Evolutionary conservation across 2,113 vertebrate genomes (phyloP).

Genomic region (Tringa solitaria): DNA sequence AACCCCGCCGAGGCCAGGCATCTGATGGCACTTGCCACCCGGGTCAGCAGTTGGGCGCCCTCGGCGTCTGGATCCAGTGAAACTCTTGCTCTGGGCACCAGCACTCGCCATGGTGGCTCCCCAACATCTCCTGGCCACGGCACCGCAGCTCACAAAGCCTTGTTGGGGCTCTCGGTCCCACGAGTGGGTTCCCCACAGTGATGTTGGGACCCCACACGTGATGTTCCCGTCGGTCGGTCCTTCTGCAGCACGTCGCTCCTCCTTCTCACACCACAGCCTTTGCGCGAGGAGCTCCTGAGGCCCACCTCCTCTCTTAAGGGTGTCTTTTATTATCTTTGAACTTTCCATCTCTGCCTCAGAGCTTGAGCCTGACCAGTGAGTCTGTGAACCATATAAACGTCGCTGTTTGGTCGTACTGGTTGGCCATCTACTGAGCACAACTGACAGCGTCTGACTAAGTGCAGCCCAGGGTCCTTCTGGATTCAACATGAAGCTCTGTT

Average conservation of each 20-base stretch:
- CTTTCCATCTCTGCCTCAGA: neutral
- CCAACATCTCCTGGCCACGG: neutral
- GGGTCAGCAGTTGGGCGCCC: neutral
- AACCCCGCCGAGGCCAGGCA: neutral
- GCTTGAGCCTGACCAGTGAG: neutral
- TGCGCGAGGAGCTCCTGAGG: neutral
- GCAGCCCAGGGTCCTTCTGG: neutral
- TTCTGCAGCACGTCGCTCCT: neutral
- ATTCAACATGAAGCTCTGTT: accelerated
- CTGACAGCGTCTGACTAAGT: neutral
- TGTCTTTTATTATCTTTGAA: too few species aligned
- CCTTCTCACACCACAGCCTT: neutral
- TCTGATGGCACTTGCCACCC: constrained; percentile 31
- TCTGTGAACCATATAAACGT: accelerated
- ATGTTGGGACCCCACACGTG: neutral
- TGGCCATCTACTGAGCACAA: neutral
- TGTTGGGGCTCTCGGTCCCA: neutral
- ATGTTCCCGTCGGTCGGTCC: accelerated
- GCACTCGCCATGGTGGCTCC: neutral
- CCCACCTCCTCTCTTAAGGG: accelerated
- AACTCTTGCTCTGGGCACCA: neutral
- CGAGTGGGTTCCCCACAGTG: accelerated
- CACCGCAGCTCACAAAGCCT: accelerated
- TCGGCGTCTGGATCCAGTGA: constrained; percentile 15
- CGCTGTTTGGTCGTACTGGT: accelerated